Evolutionary conservation across 2,888 invertebrate species (phyloP).

Genomic region (Frankliniella fusca): DNA sequence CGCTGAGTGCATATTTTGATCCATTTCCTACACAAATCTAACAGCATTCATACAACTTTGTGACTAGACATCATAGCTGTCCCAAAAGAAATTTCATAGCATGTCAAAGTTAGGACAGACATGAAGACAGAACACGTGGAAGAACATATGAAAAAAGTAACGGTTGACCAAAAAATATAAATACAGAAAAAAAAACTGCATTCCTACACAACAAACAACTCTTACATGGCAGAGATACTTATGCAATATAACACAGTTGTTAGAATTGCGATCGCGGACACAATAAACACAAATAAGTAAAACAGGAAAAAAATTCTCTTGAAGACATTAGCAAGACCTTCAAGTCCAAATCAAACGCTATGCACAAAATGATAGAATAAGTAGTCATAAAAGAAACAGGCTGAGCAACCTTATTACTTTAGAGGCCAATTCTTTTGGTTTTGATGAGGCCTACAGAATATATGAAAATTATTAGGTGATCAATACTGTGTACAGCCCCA

Average conservation of each 20-base stretch:
- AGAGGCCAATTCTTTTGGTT: too few relatives aligned
- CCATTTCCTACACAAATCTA: slow-evolving; percentile 9
- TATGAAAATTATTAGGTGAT: too few relatives aligned
- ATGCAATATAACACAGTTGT: too few relatives aligned
- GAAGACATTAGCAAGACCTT: not conserved
- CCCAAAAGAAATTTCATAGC: not conserved
- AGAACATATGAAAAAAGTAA: not conserved
- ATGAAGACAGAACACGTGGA: slow-evolving; percentile 13
- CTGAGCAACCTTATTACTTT: too few relatives aligned
- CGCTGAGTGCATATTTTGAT: not conserved
- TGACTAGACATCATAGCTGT: slow-evolving; percentile 22
- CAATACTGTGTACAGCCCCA: too few relatives aligned
- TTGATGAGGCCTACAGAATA: too few relatives aligned
- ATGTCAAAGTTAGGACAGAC: not conserved
- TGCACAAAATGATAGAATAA: not conserved
- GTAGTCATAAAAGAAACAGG: too few relatives aligned
- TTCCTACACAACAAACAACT: not conserved
- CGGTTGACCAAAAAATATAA: not conserved
- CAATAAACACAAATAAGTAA: not conserved
- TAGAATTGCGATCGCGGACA: too few relatives aligned
- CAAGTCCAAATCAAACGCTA: not conserved
- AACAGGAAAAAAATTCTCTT: not conserved
- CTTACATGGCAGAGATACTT: not conserved
- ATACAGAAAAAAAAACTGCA: not conserved
- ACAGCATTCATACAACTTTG: slow-evolving; percentile 24